Evolutionary conservation across 2,113 vertebrate genomes (phyloP).

Genomic region (Copsychus sechellarum): DNA sequence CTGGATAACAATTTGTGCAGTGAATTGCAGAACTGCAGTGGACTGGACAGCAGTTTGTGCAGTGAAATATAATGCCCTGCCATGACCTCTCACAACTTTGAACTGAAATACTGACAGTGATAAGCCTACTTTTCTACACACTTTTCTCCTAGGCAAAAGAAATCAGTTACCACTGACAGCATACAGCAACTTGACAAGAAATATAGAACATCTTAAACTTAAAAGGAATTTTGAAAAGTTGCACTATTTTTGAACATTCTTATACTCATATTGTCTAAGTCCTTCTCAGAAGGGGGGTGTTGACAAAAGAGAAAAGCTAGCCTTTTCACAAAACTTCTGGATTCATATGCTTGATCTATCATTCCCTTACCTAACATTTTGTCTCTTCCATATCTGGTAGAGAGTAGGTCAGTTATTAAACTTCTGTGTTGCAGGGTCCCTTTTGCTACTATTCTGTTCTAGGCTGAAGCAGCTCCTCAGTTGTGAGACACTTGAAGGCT

Average conservation of each 20-base stretch:
- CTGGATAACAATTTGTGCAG: background rate
- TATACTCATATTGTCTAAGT: background rate
- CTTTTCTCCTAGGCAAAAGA: background rate
- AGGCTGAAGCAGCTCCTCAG: background rate
- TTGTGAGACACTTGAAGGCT: background rate
- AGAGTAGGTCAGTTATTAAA: fast-evolving
- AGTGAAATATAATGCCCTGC: background rate
- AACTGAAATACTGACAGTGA: background rate
- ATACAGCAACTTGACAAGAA: background rate
- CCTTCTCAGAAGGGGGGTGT: fast-evolving
- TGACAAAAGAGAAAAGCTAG: background rate
- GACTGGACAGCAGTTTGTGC: background rate
- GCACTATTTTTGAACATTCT: background rate
- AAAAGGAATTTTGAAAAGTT: background rate
- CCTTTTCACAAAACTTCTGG: background rate
- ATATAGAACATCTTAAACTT: background rate
- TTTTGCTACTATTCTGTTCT: background rate
- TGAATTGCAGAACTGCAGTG: background rate
- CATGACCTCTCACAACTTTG: background rate
- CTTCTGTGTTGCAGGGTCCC: background rate
- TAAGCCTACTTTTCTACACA: background rate
- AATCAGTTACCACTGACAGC: background rate
- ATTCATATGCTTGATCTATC: background rate
- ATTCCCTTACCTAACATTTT: background rate
- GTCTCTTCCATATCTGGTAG: background rate